Percentiles rank a stretch among this genome's conserved stretches.
Evolutionary conservation across 2,797 vertebrate species (phyloP).

Genomic region (Lindbergichthys nudifrons): DNA sequence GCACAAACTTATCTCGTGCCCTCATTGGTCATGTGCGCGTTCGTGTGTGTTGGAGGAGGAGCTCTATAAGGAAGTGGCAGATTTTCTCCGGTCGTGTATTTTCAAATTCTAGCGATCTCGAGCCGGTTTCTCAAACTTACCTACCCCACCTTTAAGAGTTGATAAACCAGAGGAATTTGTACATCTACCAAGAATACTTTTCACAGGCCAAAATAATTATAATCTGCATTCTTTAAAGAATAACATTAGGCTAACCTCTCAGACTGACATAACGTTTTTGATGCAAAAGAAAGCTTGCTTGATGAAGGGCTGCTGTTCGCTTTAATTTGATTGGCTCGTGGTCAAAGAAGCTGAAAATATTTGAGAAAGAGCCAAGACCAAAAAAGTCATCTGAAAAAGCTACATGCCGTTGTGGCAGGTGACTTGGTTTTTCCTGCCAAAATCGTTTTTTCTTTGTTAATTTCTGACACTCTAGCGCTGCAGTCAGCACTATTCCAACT

Average conservation of each 20-base stretch:
- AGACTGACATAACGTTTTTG: not conserved
- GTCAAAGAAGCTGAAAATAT: conserved; percentile 3
- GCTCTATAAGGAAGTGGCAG: no score
- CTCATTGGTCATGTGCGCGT: no score
- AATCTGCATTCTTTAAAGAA: conserved; percentile 7
- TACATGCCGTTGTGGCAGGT: not conserved
- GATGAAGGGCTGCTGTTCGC: not conserved
- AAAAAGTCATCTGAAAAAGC: not conserved
- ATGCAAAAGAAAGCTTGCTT: not conserved
- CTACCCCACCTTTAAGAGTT: no score
- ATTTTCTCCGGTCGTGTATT: no score
- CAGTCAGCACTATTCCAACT: conserved; percentile 12
- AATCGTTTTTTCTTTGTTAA: not conserved
- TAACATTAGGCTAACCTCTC: conserved; percentile 6
- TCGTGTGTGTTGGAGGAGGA: no score
- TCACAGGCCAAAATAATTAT: conserved; percentile 17
- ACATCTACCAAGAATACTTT: conserved; percentile 27
- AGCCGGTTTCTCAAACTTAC: no score
- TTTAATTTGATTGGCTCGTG: conserved; percentile 33
- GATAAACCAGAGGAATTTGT: conserved; percentile 28
- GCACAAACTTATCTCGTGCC: no score
- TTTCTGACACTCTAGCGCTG: not conserved
- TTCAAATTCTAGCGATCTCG: no score
- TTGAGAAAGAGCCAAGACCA: not conserved
- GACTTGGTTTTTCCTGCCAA: not conserved